Conservation (phyloP, 2,113 vertebrate species). For the Mobula hypostoma region DNA sequence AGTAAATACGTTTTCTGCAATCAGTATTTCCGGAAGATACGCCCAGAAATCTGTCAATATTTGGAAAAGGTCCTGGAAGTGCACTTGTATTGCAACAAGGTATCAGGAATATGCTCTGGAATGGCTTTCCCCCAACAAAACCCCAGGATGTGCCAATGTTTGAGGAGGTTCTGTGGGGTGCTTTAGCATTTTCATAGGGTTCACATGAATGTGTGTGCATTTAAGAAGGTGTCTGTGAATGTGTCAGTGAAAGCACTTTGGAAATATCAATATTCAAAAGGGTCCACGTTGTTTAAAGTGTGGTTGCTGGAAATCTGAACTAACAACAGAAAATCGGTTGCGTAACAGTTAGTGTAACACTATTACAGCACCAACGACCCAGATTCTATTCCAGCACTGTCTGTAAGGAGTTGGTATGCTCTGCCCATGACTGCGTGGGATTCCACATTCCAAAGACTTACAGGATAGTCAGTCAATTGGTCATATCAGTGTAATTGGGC, state of each 20-base stretch:
- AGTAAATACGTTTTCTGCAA: not conserved
- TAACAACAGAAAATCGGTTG: no score
- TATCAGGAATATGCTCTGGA: not conserved
- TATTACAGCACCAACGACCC: no score
- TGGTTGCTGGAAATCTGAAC: no score
- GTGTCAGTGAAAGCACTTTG: not conserved
- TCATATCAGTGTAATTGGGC: no score
- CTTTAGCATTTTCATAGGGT: not conserved
- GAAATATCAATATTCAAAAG: not conserved
- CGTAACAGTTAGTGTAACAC: no score
- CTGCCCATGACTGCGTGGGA: no score
- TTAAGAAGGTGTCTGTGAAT: not conserved
- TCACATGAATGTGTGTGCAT: not conserved
- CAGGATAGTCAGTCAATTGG: no score
- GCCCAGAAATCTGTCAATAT: not conserved
- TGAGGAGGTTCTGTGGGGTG: not conserved
- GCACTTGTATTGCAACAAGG: no score
- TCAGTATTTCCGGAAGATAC: not conserved
- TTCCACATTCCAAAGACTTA: no score
- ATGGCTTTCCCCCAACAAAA: not conserved
- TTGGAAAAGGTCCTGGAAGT: not conserved
- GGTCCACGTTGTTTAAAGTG: no score
- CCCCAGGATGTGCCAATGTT: not conserved
- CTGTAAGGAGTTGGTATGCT: no score
- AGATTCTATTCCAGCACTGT: no score